Evolutionary conservation across 2,113 vertebrate genomes (phyloP).

Genomic region (Smithornis capensis): DNA sequence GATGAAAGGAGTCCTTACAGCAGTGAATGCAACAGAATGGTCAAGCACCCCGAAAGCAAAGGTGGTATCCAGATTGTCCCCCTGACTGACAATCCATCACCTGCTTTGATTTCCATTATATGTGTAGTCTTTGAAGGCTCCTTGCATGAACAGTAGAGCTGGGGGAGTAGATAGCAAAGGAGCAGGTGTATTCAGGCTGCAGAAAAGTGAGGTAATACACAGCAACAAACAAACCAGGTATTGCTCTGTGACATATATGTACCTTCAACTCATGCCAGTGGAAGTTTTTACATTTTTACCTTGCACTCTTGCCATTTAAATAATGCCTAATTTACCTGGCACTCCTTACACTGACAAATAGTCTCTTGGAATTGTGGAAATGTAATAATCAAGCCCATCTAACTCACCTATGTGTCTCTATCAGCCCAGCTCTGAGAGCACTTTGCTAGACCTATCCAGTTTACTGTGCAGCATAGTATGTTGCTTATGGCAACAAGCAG

Average conservation of each 20-base stretch:
- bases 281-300: not conserved
- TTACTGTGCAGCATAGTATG: rapidly evolving
- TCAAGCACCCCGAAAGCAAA: not conserved
- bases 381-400: not conserved
- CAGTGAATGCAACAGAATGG: not conserved
- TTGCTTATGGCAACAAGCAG: conserved; percentile 22
- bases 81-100: not conserved
- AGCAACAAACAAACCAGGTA: not conserved
- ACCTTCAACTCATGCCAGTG: not conserved
- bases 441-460: not conserved
- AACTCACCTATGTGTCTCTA: not conserved
- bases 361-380: not conserved
- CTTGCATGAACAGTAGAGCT: not conserved
- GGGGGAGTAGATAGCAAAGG: not conserved
- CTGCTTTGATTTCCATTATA: not conserved
- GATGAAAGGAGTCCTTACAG: not conserved
- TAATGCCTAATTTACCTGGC: not conserved
- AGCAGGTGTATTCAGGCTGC: not conserved
- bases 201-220: not conserved
- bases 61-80: not conserved
- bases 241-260: not conserved
- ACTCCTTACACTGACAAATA: not conserved
- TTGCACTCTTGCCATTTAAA: not conserved
- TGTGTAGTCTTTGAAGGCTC: not conserved
- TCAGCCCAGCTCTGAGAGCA: not conserved